Base-by-base conservation (phyloP, 2,888 invertebrate species). In the Pardosa pseudoannulata region DNA sequence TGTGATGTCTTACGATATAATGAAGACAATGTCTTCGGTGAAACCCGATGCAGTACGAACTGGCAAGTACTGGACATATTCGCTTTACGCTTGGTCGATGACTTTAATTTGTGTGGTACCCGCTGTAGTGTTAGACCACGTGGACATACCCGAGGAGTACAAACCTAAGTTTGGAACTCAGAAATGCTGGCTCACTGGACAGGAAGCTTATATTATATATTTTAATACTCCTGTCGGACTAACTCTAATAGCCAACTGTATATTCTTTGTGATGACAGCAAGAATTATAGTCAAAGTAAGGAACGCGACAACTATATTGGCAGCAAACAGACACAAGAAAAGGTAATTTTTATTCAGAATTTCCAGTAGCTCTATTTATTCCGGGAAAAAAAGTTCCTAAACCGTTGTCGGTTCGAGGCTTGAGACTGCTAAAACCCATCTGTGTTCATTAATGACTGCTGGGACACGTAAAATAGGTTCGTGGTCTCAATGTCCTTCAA, bases 1-100 rank as follows among this genome's bases (percentile, higher is more conserved):
- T 87, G 90, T 91, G 0, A 91, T 91, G 91, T 90, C 91, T 2
- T 91, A 90, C 85, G 91, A 91, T 78, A 89, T 91, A 27, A 90
- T 90, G 90, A 88, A 89, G 79, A 91, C 91, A 0, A 80, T 88
- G 79, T 75, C 71, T 39, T 31, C 56, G 3, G 46, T 72, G 6
- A 71, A 67, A 16, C 46, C 29, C 6, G 73, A 82, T 62, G 13
- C 71, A 9, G 39, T 16, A 36, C 62, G 50, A 1, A 65, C 64
- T 5, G 31, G 56, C 1, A 68, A 74, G n/a, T 88, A 86, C 50
- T 79, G 81, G 79, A 81, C 71, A 23, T 88, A 88, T 79, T 71
- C 82, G n/a, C 23, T 46, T 0, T 88, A 88, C 67, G 88, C 88
- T 16, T 88, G 88, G 88, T 5, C 36, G 1, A 83, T 74, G 74